A percentile compares a stretch with the other conserved stretches of the same genome.
phyloP scores from a whole-genome alignment of 2,113 vertebrate species.

The Notechis scutatus region DNA sequence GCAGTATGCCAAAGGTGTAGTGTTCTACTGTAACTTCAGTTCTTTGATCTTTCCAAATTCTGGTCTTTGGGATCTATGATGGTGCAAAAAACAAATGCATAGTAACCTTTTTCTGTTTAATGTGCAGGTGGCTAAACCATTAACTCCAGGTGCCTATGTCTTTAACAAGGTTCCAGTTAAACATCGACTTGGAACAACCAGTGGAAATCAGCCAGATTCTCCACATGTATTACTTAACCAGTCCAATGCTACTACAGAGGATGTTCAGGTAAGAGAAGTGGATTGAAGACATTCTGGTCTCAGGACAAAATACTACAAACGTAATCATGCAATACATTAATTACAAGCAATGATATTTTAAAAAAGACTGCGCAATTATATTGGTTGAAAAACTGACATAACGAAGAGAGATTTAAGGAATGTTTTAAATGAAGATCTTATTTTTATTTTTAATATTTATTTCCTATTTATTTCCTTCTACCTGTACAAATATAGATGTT shows the following conservation, averaged over 20 bases:
- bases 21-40: rapidly evolving
- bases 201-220: slow-evolving; percentile 69
- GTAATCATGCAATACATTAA: not conserved
- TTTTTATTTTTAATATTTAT: not conserved
- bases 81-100: rapidly evolving
- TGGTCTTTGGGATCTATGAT: rapidly evolving
- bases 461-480: not conserved
- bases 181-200: slow-evolving; percentile 73
- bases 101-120: not conserved
- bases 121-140: slow-evolving; percentile 79
- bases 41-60: not conserved
- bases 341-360: not conserved
- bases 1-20: slow-evolving; percentile 73
- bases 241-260: slow-evolving; percentile 66
- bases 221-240: slow-evolving; percentile 65
- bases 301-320: not conserved
- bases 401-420: not conserved
- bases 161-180: slow-evolving; percentile 89
- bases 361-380: not conserved
- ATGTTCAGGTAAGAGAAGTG: slow-evolving; percentile 68
- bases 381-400: not conserved
- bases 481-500: not conserved
- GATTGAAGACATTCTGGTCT: not conserved
- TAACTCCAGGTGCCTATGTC: slow-evolving; percentile 84
- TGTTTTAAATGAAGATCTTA: not conserved